Evolutionary conservation across 1,140 invertebrate species (phyloP), one percentile per base, ranked within the genome.

Genomic region (Lordiphosa stackelbergi): DNA sequence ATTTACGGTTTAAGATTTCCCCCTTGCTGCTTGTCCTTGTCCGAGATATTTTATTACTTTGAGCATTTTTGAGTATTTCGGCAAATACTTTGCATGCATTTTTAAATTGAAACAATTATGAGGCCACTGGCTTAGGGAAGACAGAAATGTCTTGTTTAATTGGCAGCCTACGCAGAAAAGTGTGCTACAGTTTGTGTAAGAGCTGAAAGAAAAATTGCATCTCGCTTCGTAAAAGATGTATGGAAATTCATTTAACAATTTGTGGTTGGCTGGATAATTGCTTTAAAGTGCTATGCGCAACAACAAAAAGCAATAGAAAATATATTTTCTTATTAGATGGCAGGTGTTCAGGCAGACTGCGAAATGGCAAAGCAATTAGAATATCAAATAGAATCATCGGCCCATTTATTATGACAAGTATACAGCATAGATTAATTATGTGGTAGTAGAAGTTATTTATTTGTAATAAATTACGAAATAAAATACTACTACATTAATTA

Each of bases 51-150:
- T 85, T 78, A 78, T 83, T 70, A 85, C 73, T 64, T 78, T 79
- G 57, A 68, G 71, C 52, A 79, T 79, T 81, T 68, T 61, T 81
- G 55, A 81, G 62, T 49, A 73, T 43, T 61, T 51, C 38, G 41
- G 40, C 36, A 49, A 71, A 66, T 61, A 81, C 71, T 79, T 78
- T 69, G 51, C 77, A 79, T 81, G 59, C 72, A 83, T 79, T 79
- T 83, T 81, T 79, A 74, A 83, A 71, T 75, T 68, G 53, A 57
- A 71, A 66, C 74, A 79, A 81, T 79, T 79, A 81, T 61, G 53
- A 62, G 24, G 59, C 53, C 37, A 53, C 56, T 43, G 54, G 41
- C 56, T 69, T 24, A 24, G 22, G 4, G 22, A 5, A 24, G 22
- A 6, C 22, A 24, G 5, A 24, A 24, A 24, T 24, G 53, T 61